phyloP scores from a whole-genome alignment of 1,140 invertebrate genomes.

The Drosophila carrolli region DNA sequence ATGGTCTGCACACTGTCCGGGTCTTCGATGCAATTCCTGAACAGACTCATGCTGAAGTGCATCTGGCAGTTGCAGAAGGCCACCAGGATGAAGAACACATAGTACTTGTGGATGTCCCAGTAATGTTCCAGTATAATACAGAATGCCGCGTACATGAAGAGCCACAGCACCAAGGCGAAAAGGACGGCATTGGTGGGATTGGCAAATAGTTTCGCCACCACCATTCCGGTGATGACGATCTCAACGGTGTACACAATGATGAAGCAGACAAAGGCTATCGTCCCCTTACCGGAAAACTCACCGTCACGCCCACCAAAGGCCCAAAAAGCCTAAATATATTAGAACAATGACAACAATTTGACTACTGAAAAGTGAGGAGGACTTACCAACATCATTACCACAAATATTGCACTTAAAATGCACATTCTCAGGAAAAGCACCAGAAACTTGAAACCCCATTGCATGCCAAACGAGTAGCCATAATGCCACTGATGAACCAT shows the following conservation, averaged over 20 bases:
- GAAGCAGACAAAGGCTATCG: conserved; percentile 29
- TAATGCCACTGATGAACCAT: conserved; percentile 76
- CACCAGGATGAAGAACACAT: conserved; percentile 50
- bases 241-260: conserved; percentile 47
- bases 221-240: conserved; percentile 55
- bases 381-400: conserved; percentile 48
- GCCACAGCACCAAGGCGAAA: conserved; percentile 53
- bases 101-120: conserved; percentile 37
- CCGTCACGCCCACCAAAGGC: neutral
- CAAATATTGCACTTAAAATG: conserved; percentile 9
- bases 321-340: conserved; percentile 35
- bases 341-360: too few species aligned
- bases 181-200: conserved; percentile 53
- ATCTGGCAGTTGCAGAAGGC: conserved; percentile 68
- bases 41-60: conserved; percentile 51
- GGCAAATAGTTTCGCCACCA: conserved; percentile 53
- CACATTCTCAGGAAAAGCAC: conserved; percentile 55
- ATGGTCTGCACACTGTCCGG: neutral
- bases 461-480: conserved; percentile 47
- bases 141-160: conserved; percentile 66
- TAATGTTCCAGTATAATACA: conserved; percentile 52
- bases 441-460: conserved; percentile 52
- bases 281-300: neutral
- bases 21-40: conserved; percentile 23
- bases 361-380: too few species aligned